phyloP scores from a whole-genome alignment of 2,113 vertebrate species.

The Cyprinodon tularosa region DNA sequence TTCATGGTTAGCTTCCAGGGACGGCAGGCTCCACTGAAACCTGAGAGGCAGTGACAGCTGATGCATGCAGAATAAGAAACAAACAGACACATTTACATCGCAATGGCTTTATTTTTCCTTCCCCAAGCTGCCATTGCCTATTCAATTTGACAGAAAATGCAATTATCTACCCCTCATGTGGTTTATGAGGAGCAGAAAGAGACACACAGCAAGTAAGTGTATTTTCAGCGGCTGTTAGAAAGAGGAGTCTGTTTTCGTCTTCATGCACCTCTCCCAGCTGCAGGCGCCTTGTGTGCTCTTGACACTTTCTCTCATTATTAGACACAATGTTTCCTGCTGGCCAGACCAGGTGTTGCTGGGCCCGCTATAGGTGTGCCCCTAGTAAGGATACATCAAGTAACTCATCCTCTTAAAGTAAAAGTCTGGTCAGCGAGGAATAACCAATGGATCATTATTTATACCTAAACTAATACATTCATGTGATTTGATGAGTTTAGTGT shows the following conservation, averaged over 20 bases:
- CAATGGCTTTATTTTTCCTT: not conserved
- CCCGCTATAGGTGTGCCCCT: constrained; percentile 40
- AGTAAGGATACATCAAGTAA: constrained; percentile 5
- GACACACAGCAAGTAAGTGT: constrained; percentile 7
- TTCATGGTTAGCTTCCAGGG: constrained; percentile 38
- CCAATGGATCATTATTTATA: no score
- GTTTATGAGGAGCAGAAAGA: constrained; percentile 2
- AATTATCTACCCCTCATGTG: constrained; percentile 52
- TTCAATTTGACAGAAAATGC: constrained; percentile 61
- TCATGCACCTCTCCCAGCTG: constrained; percentile 30
- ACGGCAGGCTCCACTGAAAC: constrained; percentile 46
- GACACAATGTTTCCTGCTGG: constrained; percentile 59
- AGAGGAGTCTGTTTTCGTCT: constrained; percentile 20
- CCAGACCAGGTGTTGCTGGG: constrained; percentile 60
- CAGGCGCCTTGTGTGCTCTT: constrained; percentile 46
- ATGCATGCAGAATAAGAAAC: constrained; percentile 57
- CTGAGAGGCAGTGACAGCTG: constrained; percentile 54
- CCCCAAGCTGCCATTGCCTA: constrained; percentile 50
- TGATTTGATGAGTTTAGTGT: no score
- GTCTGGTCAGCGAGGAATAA: no score
- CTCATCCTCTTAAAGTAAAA: no score
- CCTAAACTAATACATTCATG: no score
- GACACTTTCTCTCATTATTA: constrained; percentile 68
- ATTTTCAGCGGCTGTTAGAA: not conserved
- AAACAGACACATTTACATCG: constrained; percentile 53